Base-by-base conservation (phyloP, 2,888 invertebrate genomes). In the Aphodius sticticus region DNA sequence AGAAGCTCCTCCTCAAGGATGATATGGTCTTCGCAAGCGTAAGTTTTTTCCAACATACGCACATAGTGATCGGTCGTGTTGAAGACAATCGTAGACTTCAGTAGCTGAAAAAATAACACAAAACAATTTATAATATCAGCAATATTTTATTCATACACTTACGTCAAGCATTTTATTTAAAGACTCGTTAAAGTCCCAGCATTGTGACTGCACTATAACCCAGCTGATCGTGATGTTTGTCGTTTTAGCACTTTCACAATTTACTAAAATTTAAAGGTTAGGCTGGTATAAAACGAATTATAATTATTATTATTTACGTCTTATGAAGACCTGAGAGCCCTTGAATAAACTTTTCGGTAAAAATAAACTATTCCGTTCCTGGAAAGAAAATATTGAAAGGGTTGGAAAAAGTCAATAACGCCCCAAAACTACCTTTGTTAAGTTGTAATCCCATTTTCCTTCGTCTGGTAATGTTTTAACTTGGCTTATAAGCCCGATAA, bases 241-340 rank as follows among this genome's bases (percentile, higher is more conserved):
- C 69, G 87, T 86, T 15, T 78, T 75, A 74, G 75, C 76, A 75
- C 80, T 81, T 79, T 83, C 82, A 77, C 82, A 82, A 77, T 83
- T 82, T 86, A 88, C 90, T 89, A 79, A 79, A 84, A 83, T 75
- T 84, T 77, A 77, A 69, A 79, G 70, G 26, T 69, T 69, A 71
- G 82, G 82, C 72, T 79, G 38, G 36, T 15, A 26, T 15, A 71
- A 71, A 71, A 70, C 15, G 35, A 15, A 35, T 71, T 26, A 71
- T 26, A 4, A 71, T 15, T 16, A 12, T 36, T 77, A 81, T 70
- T 87, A 90, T 93, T 92, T 90, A 95, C 95, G 90, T 88, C 91
- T 91, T 77, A 95, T 91, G 86, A 91, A 93, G 79, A 96, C 91
- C 88, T 93, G 92, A 0, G 95, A 93, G 82, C 92, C 92, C 86